Percentiles rank a stretch among this genome's conserved stretches.
Conservation (phyloP, 2,888 invertebrate genomes). For the Rhagonycha lutea region DNA sequence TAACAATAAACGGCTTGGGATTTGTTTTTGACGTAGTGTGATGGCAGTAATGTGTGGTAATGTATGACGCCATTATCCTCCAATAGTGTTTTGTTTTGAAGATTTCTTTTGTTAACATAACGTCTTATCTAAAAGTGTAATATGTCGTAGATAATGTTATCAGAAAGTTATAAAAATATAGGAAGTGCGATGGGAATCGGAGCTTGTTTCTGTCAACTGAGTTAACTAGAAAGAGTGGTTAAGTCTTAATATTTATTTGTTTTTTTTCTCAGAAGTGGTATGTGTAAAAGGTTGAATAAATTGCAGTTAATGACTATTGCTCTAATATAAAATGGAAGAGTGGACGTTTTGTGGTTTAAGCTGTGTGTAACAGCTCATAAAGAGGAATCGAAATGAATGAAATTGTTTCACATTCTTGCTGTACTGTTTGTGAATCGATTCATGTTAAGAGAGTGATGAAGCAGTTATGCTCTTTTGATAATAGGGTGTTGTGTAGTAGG, state of each 20-base stretch:
- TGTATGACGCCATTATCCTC: constrained; percentile 46
- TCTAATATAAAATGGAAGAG: constrained; percentile 15
- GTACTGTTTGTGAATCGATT: constrained; percentile 22
- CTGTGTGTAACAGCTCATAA: not conserved
- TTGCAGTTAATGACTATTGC: not conserved
- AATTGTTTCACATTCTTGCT: constrained; percentile 15
- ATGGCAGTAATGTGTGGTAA: constrained; percentile 33
- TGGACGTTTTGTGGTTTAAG: constrained; percentile 20
- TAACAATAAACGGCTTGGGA: not conserved
- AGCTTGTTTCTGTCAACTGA: not conserved
- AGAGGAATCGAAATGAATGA: constrained; percentile 18
- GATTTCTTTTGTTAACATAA: not conserved
- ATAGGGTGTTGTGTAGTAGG: constrained; percentile 22
- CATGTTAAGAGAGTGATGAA: constrained; percentile 22
- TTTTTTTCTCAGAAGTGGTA: constrained; percentile 7
- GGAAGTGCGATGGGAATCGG: not conserved
- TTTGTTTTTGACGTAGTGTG: constrained; percentile 34
- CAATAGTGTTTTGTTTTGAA: constrained; percentile 40
- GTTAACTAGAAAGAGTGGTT: constrained; percentile 24
- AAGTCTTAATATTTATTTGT: constrained; percentile 20
- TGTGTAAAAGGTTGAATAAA: constrained; percentile 1
- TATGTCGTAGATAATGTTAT: not conserved
- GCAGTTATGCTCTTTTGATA: constrained; percentile 17
- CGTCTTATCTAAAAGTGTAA: not conserved
- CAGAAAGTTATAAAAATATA: not conserved